Percentiles rank a stretch among this genome's conserved stretches.
Conservation (phyloP, 2,888 invertebrate genomes). For the Coremacera marginata region DNA sequence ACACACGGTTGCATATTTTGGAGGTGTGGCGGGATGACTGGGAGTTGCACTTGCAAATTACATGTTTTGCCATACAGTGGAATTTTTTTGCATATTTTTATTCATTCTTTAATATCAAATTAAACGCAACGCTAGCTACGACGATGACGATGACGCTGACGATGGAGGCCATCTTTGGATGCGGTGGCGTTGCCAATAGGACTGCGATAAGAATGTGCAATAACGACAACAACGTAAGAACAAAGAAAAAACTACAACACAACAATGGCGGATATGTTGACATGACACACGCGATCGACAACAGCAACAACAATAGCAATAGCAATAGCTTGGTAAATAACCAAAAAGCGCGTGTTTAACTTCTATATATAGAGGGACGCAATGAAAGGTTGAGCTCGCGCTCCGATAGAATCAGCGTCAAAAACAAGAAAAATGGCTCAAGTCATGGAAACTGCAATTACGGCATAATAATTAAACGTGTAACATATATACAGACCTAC, state of each 20-base stretch:
- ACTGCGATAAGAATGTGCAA: neutral
- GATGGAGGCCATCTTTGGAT: constrained; percentile 26
- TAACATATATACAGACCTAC: too few relatives aligned
- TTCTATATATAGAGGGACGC: neutral
- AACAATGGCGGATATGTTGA: constrained; percentile 37
- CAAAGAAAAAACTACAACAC: neutral
- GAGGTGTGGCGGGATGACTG: constrained; percentile 10
- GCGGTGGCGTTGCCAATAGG: neutral
- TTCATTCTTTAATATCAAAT: neutral
- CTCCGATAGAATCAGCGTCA: constrained; percentile 28
- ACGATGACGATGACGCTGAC: neutral
- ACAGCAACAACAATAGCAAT: neutral
- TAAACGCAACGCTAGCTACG: neutral
- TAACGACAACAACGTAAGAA: neutral
- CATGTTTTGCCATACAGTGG: neutral
- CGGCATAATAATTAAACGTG: constrained; percentile 12
- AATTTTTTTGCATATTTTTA: neutral
- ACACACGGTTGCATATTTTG: neutral
- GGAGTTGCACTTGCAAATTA: constrained; percentile 21
- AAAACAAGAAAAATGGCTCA: constrained; percentile 28
- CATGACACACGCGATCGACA: constrained; percentile 32
- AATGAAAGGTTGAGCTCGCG: neutral
- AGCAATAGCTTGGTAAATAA: neutral
- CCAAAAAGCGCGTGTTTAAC: constrained; percentile 9
- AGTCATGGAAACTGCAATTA: constrained; percentile 25